Evolutionary conservation across 2,797 vertebrate genomes (phyloP).

Genomic region (Poeciliopsis infans): DNA sequence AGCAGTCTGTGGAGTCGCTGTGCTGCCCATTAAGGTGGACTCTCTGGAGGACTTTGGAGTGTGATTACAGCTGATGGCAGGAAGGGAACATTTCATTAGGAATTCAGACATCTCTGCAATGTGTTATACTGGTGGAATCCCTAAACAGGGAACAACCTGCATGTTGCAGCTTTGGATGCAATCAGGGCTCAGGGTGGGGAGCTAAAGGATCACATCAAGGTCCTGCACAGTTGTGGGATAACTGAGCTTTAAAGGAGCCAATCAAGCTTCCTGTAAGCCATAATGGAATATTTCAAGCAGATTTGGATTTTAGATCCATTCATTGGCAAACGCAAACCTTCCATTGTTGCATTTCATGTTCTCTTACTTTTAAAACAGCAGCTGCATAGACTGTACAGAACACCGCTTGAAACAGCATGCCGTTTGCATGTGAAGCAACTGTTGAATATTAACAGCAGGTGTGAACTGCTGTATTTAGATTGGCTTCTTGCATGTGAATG

Average conservation of each 20-base stretch:
- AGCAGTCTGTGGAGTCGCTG: conserved; percentile 17
- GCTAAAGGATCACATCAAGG: background rate
- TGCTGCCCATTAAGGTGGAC: conserved; percentile 38
- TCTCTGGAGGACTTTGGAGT: conserved; percentile 22
- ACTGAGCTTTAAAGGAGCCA: background rate
- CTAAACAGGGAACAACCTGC: conserved; percentile 5
- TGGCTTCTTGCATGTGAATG: background rate
- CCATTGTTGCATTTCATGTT: too few species aligned
- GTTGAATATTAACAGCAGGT: too few species aligned
- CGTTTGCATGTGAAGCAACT: too few species aligned
- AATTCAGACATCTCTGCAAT: conserved; percentile 7
- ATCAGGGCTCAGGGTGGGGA: background rate
- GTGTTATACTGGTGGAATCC: conserved; percentile 13
- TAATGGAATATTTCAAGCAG: background rate
- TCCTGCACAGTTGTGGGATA: background rate
- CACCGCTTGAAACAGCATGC: too few species aligned
- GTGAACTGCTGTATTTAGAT: too few species aligned
- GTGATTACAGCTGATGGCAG: conserved; percentile 38
- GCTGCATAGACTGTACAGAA: too few species aligned
- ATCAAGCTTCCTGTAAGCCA: background rate
- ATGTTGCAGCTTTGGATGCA: background rate
- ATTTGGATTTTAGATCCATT: background rate
- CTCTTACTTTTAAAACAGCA: too few species aligned
- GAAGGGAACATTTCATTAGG: conserved; percentile 15
- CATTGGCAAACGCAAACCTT: background rate